A percentile compares a stretch with the other conserved stretches of the same genome.
phyloP scores from a whole-genome alignment of 2,797 vertebrate species.

The Takifugu ocellatus region DNA sequence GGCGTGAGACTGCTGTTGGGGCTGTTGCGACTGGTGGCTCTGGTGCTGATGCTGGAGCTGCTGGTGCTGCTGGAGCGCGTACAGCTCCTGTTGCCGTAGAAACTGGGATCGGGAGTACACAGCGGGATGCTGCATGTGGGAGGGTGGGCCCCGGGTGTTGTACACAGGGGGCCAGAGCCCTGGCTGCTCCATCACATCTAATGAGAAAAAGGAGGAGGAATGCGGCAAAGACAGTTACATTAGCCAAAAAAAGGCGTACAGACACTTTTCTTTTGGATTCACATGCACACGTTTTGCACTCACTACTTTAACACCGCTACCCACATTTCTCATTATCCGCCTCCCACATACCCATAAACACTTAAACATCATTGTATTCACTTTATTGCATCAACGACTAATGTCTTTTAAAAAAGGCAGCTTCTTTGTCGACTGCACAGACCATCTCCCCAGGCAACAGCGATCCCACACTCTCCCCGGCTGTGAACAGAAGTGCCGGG shows the following conservation, averaged over 20 bases:
- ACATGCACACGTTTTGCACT: conserved; percentile 14
- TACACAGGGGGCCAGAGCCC: conserved; percentile 96
- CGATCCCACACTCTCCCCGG: conserved; percentile 63
- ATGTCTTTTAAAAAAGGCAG: conserved; percentile 24
- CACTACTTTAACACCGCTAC: conserved; percentile 35
- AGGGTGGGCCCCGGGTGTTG: conserved; percentile 84
- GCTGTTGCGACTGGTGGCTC: conserved; percentile 73
- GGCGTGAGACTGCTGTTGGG: conserved; percentile 75
- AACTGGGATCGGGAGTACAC: conserved; percentile 93
- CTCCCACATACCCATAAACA: conserved; percentile 50
- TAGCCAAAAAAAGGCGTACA: conserved; percentile 35
- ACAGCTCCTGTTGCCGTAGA: conserved; percentile 94
- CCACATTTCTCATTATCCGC: conserved; percentile 47
- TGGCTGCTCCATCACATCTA: conserved; percentile 95
- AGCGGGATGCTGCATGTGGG: conserved; percentile 94
- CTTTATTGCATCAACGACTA: conserved; percentile 32
- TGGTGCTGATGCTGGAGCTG: conserved; percentile 83
- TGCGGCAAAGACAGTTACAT: conserved; percentile 40
- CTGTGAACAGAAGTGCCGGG: conserved; percentile 54
- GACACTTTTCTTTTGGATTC: conserved; percentile 19
- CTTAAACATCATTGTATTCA: conserved; percentile 53
- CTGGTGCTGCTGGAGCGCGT: conserved; percentile 88
- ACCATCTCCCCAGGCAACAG: conserved; percentile 54
- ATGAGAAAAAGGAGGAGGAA: conserved; percentile 67
- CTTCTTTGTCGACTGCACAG: conserved; percentile 41